phyloP scores from a whole-genome alignment of 2,797 vertebrate genomes.

The Pteropus rufus region DNA sequence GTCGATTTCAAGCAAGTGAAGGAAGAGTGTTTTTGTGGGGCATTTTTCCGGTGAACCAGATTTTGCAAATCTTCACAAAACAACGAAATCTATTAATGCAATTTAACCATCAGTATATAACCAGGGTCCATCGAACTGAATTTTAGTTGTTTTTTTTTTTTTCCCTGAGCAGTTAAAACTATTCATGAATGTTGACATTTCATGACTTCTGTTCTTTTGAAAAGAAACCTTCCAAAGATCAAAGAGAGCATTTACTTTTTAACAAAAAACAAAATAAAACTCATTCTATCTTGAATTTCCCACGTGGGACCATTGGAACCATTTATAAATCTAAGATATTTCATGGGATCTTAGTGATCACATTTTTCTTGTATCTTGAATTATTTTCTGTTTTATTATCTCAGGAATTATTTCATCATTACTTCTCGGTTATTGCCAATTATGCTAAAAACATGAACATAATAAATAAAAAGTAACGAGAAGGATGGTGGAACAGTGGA shows the following conservation, averaged over 20 bases:
- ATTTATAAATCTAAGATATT: background rate
- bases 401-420: background rate
- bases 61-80: constrained; percentile 24
- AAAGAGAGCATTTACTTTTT: background rate
- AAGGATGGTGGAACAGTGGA: background rate
- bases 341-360: background rate
- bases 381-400: background rate
- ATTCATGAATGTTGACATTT: background rate
- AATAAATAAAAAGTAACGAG: background rate
- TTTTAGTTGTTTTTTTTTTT: background rate
- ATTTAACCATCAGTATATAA: background rate
- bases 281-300: background rate
- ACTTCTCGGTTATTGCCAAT: background rate
- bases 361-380: background rate
- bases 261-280: background rate
- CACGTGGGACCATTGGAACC: background rate
- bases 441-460: background rate
- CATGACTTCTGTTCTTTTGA: background rate
- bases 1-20: background rate
- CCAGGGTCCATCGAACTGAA: background rate
- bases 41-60: background rate
- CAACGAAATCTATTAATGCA: background rate
- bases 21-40: background rate
- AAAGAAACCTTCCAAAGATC: background rate
- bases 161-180: background rate